These are phyloP conservation scores for Orientallactaga sibirica DNA, from an alignment of 2,797 vertebrate species.

Conservation along the genomic window DNA sequence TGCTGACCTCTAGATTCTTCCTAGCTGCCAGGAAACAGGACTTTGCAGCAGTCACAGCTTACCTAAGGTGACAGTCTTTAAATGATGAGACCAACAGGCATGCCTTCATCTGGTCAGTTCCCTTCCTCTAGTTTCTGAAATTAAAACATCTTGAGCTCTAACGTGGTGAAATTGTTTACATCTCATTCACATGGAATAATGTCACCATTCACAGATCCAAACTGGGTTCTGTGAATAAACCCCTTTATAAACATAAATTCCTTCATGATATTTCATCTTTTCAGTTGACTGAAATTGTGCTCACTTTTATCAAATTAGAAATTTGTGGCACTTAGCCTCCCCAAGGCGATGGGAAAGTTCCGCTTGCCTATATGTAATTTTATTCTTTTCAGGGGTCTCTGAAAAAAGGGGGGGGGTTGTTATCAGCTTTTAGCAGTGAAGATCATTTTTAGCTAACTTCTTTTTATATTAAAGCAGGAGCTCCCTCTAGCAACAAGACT, in stretches of 20 bases:
- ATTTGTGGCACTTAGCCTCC: not conserved
- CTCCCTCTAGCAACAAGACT: slow-evolving; percentile 76
- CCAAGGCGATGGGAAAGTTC: not conserved
- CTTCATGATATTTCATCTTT: slow-evolving; percentile 9
- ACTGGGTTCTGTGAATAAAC: not conserved
- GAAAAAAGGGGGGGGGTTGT: not conserved
- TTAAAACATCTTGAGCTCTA: not conserved
- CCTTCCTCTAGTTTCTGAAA: not conserved
- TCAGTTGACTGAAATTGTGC: not conserved
- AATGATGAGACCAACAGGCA: not conserved
- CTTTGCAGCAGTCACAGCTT: not conserved
- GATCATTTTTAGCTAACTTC: slow-evolving; percentile 65
- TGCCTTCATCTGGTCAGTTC: not conserved
- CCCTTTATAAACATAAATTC: not conserved
- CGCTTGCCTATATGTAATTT: not conserved
- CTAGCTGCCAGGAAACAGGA: too few species aligned
- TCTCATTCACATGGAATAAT: slow-evolving; percentile 10
- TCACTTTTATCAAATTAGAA: not conserved
- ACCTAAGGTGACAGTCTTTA: not conserved
- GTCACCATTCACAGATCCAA: not conserved
- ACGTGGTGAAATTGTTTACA: not conserved
- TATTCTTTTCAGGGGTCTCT: not conserved
- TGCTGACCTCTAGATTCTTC: not conserved
- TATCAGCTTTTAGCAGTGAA: slow-evolving; percentile 29
- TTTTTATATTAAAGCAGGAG: slow-evolving; percentile 80